Percentiles rank a stretch among this genome's conserved stretches.
These are phyloP conservation scores for Esox niger DNA, from an alignment of 2,113 vertebrate genomes.

Conservation along the genomic window DNA sequence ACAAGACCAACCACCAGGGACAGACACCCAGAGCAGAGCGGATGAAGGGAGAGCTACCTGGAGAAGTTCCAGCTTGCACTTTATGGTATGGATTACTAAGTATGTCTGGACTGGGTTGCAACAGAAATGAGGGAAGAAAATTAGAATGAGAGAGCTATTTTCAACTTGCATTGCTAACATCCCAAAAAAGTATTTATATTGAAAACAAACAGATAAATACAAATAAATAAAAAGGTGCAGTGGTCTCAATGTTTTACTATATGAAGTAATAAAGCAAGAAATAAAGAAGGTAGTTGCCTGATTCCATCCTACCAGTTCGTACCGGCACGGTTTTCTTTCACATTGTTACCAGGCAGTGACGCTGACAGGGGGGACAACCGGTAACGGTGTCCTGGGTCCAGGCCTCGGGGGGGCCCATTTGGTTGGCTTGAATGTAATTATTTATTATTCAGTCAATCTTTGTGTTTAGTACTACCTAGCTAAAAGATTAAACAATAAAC, in stretches of 20 bases:
- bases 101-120: neutral
- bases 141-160: neutral
- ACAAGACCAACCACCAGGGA: neutral
- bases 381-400: no score
- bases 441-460: no score
- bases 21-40: neutral
- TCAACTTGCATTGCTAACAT: no score
- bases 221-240: slow-evolving; percentile 27
- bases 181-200: slow-evolving; percentile 1
- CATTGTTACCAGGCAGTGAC: neutral
- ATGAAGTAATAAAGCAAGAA: slow-evolving; percentile 3
- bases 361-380: no score
- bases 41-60: neutral
- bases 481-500: no score
- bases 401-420: no score
- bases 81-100: slow-evolving; percentile 3
- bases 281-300: neutral
- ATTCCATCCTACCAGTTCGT: neutral
- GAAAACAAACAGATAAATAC: neutral
- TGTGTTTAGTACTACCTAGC: no score
- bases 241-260: no score
- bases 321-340: neutral
- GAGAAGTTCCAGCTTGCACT: neutral
- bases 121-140: neutral
- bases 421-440: no score